Base-by-base conservation (phyloP, 2,888 invertebrate species). In the Calliphora vomitoria region DNA sequence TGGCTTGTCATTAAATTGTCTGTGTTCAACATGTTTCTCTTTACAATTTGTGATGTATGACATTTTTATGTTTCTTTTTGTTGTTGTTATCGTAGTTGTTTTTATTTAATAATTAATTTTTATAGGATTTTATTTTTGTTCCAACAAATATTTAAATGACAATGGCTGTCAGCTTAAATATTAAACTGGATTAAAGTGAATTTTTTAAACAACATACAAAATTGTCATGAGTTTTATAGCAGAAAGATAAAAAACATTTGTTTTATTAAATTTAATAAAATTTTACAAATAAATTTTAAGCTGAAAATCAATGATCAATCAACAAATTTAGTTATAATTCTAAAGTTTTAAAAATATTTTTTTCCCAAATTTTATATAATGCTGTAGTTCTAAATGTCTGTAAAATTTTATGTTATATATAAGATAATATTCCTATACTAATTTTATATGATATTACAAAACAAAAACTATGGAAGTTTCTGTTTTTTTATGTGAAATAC, bases 101-200 rank as follows among this genome's bases (percentile, higher is more conserved):
- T 62, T 38, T 62, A 15, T 38, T 38, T n/a, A 38, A 60, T 31
- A 62, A 62, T 62, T 62, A 38, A 62, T 62, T 38, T 62, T 62
- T 38, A n/a, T 35, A 38, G 15, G 10, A n/a, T 62, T 62, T 35
- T 62, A 38, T 38, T 62, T 62, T 62, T 53, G 18, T 53, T 53
- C 1, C 58, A 58, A 31, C 11, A 58, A 31, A 58, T 15, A 58
- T 58, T 31, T 31, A 31, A 25, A 60, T 15, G 6, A 31, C 25
- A 60, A 60, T 60, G 13, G 31, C 31, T 60, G 60, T 31, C 15
- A 8, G 60, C 60, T 60, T 60, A 31, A 31, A 60, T 60, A 15
- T 31, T 31, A 60, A 60, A 60, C 15, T 31, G 31, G 58, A 60
- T 60, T 60, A 60, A 60, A 60, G 6, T 25, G 18, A 3, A 13